Base-by-base conservation (phyloP, 2,113 vertebrate genomes). In the Mirza zaza region DNA sequence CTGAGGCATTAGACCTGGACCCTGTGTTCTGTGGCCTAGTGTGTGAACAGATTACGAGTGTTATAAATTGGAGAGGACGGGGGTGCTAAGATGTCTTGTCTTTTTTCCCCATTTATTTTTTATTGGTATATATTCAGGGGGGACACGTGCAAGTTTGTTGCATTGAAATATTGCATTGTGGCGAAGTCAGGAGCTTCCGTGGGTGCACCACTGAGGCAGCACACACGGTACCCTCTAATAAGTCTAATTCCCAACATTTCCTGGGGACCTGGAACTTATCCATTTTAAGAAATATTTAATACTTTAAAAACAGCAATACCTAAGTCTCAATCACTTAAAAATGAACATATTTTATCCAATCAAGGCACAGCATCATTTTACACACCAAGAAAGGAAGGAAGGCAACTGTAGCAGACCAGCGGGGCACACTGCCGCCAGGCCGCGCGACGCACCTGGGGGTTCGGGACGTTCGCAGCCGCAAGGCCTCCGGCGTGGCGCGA, bases 211-310 rank as follows among this genome's bases (percentile, higher is more conserved):
- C 59, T 29, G 59, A 63, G 27, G 59, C 59, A 63, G 3, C 59
- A 63, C 25, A 63, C 59, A 61, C 9, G 23, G 59, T 61, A 27
- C 10, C 10, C 61, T 63, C 61, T 13, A 11, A 63, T 36, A 87
- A 87, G 25, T 81, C 29, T 82, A 55, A 65, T 50, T 84, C 92
- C 45, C 70, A 75, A 57, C n/a, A 36, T 76, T 81, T 94, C 85
- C 39, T 67, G 27, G 2, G 29, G 17, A n/a, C 29, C n/a, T 88
- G 25, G 39, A 84, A 73, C 15, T 27, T 42, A 63, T 25, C 14
- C 13, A 18, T 67, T 59, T 12, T 20, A 52, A 93, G 39, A 80
- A 81, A 61, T 65, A 27, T 32, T 85, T 52, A 59, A 25, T 52
- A 48, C 23, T n/a, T 93, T 59, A 71, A 77, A 79, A 83, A 71